These are phyloP conservation scores for Pharmacophagus antenor DNA, from an alignment of 2,888 invertebrate genomes.

Conservation along the genomic window DNA sequence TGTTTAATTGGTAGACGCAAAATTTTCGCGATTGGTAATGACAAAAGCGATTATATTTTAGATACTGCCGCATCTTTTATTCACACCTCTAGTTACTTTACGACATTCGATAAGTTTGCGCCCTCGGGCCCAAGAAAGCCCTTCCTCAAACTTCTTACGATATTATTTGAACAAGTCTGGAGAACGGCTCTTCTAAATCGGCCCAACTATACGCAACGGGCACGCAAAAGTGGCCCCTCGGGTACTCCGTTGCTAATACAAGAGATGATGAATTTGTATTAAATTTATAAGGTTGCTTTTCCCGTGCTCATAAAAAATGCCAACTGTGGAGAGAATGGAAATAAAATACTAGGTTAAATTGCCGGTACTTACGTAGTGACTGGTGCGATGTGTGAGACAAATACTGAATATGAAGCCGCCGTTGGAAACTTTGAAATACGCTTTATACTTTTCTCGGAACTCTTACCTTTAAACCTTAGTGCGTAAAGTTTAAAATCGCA, in stretches of 20 bases:
- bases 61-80: constrained; percentile 41
- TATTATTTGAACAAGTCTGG: constrained; percentile 70
- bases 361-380: constrained; percentile 53
- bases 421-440: constrained; percentile 39
- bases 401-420: constrained; percentile 50
- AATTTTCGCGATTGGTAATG: too few species aligned
- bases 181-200: constrained; percentile 38
- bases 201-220: constrained; percentile 34
- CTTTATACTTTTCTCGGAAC: constrained; percentile 21
- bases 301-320: constrained; percentile 33
- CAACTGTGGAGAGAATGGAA: constrained; percentile 40
- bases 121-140: constrained; percentile 60
- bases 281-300: constrained; percentile 40
- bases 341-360: constrained; percentile 55
- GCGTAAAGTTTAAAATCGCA: constrained; percentile 13
- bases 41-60: constrained; percentile 31
- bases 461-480: constrained; percentile 19
- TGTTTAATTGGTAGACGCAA: too few species aligned
- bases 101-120: constrained; percentile 62
- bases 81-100: constrained; percentile 42
- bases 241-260: constrained; percentile 24
- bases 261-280: constrained; percentile 35
- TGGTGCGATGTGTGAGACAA: constrained; percentile 53
- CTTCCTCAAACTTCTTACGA: constrained; percentile 68
- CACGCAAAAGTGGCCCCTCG: constrained; percentile 49